Base-by-base conservation (phyloP, 2,888 invertebrate species). In the Phytoseiulus persimilis region DNA sequence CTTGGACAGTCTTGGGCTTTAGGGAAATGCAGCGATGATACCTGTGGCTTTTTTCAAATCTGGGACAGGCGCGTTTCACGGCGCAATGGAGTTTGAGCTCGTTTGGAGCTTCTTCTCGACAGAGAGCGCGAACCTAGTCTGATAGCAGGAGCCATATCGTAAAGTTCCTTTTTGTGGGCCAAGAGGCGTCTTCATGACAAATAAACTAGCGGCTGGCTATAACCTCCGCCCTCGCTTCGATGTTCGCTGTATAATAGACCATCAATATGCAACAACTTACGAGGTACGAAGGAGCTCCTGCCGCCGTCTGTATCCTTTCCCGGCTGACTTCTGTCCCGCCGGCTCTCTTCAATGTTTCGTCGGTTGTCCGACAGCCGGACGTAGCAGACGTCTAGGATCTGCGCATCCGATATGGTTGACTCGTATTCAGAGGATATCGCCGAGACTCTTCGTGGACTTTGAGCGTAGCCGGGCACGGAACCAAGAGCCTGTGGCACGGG, bases 161-260 rank as follows among this genome's bases (percentile, higher is more conserved):
- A 65, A 65, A 65, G 65, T 65, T 65, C 18, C 65, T 65, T 23
- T 65, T 65, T 65, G 65, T 65, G 65, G 5, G 28, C 65, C 65
- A 23, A 65, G 11, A 9, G 65, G 1, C 65, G 65, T 65, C 65
- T 65, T 14, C 65, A 65, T 65, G 65, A 65, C 65, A 65, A 65
- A 65, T 65, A 65, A 65, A 65, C 23, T 65, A 65, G 28, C 65
- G 65, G 65, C 65, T 23, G 65, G 65, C 65, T 65, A 65, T 65
- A 65, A 65, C 65, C 65, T 65, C 65, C 18, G 65, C 28, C 65
- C 65, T 65, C 18, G 65, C 65, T 65, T 65, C 28, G 65, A 28
- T 65, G 65, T 65, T 65, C 65, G 65, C 65, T 65, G 65, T 65
- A 65, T 65, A 65, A 65, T 65, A 65, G 65, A 65, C 65, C 65